Base-by-base conservation (phyloP, 2,113 vertebrate genomes). In the Dipodomys ordii region DNA sequence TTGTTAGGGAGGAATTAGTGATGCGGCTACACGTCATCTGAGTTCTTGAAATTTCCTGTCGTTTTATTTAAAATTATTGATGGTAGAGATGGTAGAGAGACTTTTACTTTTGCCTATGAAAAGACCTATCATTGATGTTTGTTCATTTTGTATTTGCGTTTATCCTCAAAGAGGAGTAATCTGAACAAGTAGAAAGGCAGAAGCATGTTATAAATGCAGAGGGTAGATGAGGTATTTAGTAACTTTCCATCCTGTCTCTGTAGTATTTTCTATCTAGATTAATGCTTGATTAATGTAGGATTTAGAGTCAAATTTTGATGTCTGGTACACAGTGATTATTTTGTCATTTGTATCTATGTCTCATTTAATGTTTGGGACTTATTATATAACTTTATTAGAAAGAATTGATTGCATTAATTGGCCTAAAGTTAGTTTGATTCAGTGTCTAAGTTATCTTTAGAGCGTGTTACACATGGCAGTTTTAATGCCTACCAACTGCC, bases 21-120 rank as follows among this genome's bases (percentile, higher is more conserved):
- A 15, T 12, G 27, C 27, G 25, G 0, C 28, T 87, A 16, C 27
- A 57, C 23, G 69, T 90, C 25, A 82, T 28, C 18, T 95, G 62
- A 69, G 22, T 86, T 44, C 35, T 93, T 86, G 60, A 92, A 32
- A 49, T 83, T 83, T 46, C 11, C 62, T 73, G 19, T 65, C 22
- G 72, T 86, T 77, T 49, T 74, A 64, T 86, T 72, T 4, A 32
- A 46, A 49, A 32, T 90, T 39, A 77, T 74, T 88, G 92, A 77
- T 32, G 32, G 69, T 15, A 1, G 3, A 32, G 23, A 49, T 49
- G 49, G 7, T 49, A 73, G 67, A 44, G 7, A 35, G 49, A 30
- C 4, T 69, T 80, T 91, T 60, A n/a, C n/a, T 30, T 94, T 92
- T 88, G 25, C n/a, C 18, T 20, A 77, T 9, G 11, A n/a, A 73